Base-by-base conservation (phyloP, 1,140 invertebrate species). In the Teleopsis dalmanni region DNA sequence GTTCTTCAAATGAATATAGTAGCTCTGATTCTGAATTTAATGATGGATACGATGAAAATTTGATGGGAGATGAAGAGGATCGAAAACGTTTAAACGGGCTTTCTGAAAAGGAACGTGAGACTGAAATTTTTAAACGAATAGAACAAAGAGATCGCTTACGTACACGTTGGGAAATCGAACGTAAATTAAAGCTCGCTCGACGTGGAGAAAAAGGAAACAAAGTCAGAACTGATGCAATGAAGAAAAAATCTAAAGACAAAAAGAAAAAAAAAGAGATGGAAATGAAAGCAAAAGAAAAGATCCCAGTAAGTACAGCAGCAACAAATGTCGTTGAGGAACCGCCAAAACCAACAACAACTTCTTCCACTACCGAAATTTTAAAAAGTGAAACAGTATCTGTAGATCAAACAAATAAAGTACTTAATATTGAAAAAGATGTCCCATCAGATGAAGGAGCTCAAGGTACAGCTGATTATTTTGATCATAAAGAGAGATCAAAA, bases 41-140 rank as follows among this genome's bases (percentile, higher is more conserved):
- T 58, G 78, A 79, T 58, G 78, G 78, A 65, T 95, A 91, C 62
- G 95, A 97, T 73, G 94, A 98, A 55, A 91, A 98, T 65, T 76
- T 98, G 2, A 96, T 98, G 84, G 93, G 94, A 2, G 95, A 98
- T 75, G 93, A 91, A 47, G 94, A 94, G 58, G 95, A 98, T 76
- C 82, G 89, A 60, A 83, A 84, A 11, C 75, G 88, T 2, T 73
- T 98, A 3, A 89, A 90, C 9, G 82, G 87, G 53, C 88, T 98
- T 81, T 97, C 94, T 0, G 95, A 98, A 64, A 96, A 95, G 63
- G 95, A 98, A 70, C 75, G 95, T 50, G 95, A 98, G 73, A 91
- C 95, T 56, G 94, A 97, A 73, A 87, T 98, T 58, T 98, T 92
- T 66, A 95, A 96, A 68, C 80, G 95, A 45, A 91, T 95, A 41